These are phyloP conservation scores for Phrynocephalus vlangalii DNA, from an alignment of 2,797 vertebrate species.

Conservation along the genomic window DNA sequence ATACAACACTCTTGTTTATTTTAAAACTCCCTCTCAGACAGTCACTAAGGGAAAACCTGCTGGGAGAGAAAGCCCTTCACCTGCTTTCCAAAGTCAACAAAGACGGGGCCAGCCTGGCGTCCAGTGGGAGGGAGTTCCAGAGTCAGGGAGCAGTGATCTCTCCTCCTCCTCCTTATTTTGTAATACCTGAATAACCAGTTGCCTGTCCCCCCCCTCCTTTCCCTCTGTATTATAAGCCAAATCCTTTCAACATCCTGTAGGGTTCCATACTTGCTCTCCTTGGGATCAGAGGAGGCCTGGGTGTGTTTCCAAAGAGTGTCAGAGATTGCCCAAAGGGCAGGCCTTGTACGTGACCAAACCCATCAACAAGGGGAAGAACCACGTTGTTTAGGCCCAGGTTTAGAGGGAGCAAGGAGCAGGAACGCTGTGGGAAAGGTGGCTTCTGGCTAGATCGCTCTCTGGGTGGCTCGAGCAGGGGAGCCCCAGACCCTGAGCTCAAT, in stretches of 20 bases:
- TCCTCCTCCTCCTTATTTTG: neutral
- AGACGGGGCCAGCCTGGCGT: no score
- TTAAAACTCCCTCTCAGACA: no score
- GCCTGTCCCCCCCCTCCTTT: no score
- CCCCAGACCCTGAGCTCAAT: neutral
- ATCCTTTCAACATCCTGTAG: neutral
- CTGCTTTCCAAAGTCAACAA: no score
- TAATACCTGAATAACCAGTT: neutral
- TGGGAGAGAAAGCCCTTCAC: no score
- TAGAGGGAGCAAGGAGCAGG: neutral
- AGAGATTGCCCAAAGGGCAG: neutral
- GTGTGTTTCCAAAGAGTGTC: no score
- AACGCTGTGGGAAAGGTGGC: neutral
- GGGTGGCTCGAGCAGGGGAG: neutral
- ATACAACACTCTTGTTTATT: no score
- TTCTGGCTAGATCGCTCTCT: neutral
- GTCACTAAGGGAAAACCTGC: no score
- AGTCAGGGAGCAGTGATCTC: no score
- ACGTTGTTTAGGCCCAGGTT: neutral
- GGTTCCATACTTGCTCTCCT: neutral
- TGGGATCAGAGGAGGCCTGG: neutral
- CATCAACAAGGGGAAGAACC: neutral
- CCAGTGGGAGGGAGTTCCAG: no score
- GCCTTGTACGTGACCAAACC: neutral
- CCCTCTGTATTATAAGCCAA: no score